Evolutionary conservation across 1,140 invertebrate genomes (phyloP).

Genomic region (Aleiodes sp.): DNA sequence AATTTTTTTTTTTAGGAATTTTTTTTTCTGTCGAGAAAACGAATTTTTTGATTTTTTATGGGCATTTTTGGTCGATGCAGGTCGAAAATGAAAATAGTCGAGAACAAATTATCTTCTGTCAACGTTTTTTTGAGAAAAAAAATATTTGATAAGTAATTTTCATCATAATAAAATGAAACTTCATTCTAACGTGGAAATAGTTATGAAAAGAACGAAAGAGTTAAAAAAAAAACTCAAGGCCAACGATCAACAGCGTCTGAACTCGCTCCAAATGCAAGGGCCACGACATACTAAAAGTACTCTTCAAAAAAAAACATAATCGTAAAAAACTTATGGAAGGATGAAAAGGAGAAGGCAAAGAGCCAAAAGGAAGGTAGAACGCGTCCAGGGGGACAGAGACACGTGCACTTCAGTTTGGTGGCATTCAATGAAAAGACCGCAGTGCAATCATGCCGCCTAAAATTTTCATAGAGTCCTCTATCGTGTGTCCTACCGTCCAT

Average conservation of each 20-base stretch:
- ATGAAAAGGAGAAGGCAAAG: constrained; percentile 17
- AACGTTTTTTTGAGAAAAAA: no score
- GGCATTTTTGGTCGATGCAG: no score
- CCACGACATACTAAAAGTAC: not conserved
- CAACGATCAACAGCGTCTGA: not conserved
- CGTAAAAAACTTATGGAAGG: not conserved
- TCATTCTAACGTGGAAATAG: not conserved
- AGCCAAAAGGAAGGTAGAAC: not conserved
- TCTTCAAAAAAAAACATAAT: not conserved
- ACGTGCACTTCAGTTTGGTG: not conserved
- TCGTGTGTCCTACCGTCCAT: constrained; percentile 16
- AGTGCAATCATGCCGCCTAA: constrained; percentile 59
- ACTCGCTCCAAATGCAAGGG: constrained; percentile 31
- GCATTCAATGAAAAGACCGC: constrained; percentile 36
- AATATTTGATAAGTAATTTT: no score
- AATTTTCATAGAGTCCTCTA: constrained; percentile 64
- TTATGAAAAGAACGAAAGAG: no score
- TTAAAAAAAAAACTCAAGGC: constrained; percentile 21
- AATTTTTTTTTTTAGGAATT: no score
- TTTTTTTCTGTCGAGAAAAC: no score
- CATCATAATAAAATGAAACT: no score
- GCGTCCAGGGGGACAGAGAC: not conserved
- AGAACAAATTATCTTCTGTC: no score
- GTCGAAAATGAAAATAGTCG: no score
- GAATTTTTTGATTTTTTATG: no score